Conservation (phyloP, 1,140 invertebrate genomes). For the Brachionus asplanchnoidis region DNA sequence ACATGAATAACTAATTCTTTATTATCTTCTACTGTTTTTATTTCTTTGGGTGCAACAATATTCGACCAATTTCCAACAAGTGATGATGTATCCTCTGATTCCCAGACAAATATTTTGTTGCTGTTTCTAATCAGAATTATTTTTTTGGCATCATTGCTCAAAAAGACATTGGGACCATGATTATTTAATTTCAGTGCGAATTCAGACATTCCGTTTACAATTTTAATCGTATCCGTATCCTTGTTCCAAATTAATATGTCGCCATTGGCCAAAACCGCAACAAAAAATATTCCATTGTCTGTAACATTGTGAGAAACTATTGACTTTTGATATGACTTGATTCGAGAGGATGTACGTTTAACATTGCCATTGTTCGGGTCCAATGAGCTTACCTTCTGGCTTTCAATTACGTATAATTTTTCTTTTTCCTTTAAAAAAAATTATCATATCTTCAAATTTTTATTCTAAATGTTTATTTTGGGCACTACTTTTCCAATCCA, state of each 20-base stretch:
- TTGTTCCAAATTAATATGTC: constrained; percentile 55
- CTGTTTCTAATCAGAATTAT: constrained; percentile 47
- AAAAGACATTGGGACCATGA: constrained; percentile 43
- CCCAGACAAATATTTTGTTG: constrained; percentile 49
- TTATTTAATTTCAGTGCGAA: constrained; percentile 42
- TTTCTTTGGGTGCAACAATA: constrained; percentile 45
- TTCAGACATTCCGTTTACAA: constrained; percentile 47
- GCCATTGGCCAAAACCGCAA: constrained; percentile 49
- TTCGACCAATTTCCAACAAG: constrained; percentile 49
- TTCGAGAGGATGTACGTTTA: constrained; percentile 48
- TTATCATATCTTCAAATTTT: background rate
- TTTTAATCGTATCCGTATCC: constrained; percentile 51
- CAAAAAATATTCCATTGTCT: constrained; percentile 49
- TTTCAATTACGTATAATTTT: constrained; percentile 40
- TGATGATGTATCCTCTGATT: constrained; percentile 45
- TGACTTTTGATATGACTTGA: constrained; percentile 48
- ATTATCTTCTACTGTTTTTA: constrained; percentile 44
- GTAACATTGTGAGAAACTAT: constrained; percentile 46
- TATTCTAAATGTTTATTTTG: constrained; percentile 6
- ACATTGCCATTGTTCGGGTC: constrained; percentile 55
- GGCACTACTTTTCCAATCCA: constrained; percentile 53
- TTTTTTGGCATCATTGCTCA: constrained; percentile 48
- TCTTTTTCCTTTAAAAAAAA: constrained; percentile 4
- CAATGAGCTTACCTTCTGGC: constrained; percentile 47
- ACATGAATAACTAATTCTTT: constrained; percentile 47